Percentiles rank a stretch among this genome's conserved stretches.
phyloP scores from a whole-genome alignment of 92 coral and sea anemone species.

The Virgularia gustaviana region DNA sequence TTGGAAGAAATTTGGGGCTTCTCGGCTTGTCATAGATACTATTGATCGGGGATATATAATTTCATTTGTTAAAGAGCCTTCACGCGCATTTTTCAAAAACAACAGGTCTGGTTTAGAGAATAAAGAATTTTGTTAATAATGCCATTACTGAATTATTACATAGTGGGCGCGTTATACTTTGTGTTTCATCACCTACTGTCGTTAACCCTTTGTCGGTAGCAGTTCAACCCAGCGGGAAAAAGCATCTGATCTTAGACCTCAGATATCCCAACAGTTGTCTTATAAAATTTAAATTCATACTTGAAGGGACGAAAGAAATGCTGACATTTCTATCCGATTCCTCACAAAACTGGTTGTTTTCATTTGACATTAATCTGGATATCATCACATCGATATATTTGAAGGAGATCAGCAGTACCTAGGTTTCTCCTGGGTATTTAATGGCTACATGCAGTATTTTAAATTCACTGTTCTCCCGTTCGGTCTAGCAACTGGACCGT shows the following conservation, averaged over 20 bases:
- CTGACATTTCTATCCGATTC: constrained; percentile 8
- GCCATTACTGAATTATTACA: constrained; percentile 42
- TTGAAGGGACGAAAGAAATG: constrained; percentile 52
- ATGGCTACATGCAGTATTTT: constrained; percentile 15
- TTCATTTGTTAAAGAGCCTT: constrained; percentile 47
- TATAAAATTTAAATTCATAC: constrained; percentile 43
- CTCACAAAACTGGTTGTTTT: constrained; percentile 30
- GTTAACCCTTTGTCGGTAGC: constrained; percentile 56
- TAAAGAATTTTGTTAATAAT: constrained; percentile 30
- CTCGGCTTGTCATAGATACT: constrained; percentile 35
- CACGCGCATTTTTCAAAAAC: constrained; percentile 28
- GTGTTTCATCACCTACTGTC: constrained; percentile 40
- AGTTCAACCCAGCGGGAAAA: constrained; percentile 50
- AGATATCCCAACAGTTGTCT: constrained; percentile 30
- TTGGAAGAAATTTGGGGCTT: constrained; percentile 50
- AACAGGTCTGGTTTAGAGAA: constrained; percentile 48
- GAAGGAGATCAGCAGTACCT: constrained; percentile 44
- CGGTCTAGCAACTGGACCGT: constrained; percentile 43
- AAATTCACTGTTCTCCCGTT: constrained; percentile 44
- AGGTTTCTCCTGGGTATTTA: constrained; percentile 41
- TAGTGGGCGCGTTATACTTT: constrained; percentile 36
- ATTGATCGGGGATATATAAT: constrained; percentile 48
- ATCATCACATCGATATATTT: constrained; percentile 51
- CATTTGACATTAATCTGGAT: constrained; percentile 54
- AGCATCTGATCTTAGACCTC: constrained; percentile 53